phyloP scores from a whole-genome alignment of 2,113 vertebrate genomes.

The Tachysurus fulvidraco region DNA sequence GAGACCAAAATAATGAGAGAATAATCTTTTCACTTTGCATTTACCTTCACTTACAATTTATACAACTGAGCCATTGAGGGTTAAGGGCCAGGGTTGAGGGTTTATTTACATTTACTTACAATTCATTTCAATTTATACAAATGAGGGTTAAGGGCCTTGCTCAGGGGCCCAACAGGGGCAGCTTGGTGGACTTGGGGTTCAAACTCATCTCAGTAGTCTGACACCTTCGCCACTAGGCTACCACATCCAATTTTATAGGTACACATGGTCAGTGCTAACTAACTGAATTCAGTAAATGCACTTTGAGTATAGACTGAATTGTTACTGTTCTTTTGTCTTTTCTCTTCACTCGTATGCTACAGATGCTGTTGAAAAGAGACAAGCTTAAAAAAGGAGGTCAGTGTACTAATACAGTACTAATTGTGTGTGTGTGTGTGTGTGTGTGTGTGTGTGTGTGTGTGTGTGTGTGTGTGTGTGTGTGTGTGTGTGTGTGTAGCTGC shows the following conservation, averaged over 20 bases:
- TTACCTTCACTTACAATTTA: no score
- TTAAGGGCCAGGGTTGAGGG: no score
- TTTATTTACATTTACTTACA: no score
- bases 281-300: not conserved
- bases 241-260: no score
- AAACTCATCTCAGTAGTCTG: not conserved
- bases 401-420: not conserved
- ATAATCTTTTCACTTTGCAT: not conserved
- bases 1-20: not conserved
- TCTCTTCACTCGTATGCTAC: not conserved
- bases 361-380: not conserved
- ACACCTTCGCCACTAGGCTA: no score
- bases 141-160: no score
- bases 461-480: conserved; percentile 30
- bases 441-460: conserved; percentile 36
- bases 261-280: not conserved
- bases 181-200: no score
- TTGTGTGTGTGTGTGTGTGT: conserved; percentile 34
- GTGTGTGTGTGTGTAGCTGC: conserved; percentile 63
- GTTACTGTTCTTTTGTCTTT: not conserved
- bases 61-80: no score
- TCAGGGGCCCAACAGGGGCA: no score
- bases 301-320: not conserved
- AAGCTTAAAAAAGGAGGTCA: not conserved
- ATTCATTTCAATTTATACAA: no score